Evolutionary conservation across 2,888 invertebrate genomes (phyloP).

Genomic region (Eugnorisma glareosa): DNA sequence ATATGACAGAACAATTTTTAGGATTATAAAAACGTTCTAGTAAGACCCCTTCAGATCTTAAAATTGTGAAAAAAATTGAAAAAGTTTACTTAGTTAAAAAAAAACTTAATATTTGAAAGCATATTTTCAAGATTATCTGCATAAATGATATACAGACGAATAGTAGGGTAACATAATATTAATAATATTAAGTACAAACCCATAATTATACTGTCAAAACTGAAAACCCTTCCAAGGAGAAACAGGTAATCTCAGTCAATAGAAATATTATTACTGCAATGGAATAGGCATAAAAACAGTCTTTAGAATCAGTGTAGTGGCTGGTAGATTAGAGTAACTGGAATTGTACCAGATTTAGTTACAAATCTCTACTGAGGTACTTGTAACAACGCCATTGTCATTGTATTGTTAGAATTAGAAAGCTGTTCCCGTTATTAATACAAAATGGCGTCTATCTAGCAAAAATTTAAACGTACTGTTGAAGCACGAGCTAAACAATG

Average conservation of each 20-base stretch:
- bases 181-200: not conserved
- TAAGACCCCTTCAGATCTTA: not conserved
- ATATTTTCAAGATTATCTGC: not conserved
- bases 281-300: not conserved
- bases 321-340: not conserved
- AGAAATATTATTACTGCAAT: not conserved
- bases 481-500: not conserved
- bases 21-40: not conserved
- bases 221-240: not conserved
- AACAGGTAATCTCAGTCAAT: not conserved
- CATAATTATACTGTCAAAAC: not conserved
- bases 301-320: not conserved
- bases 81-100: not conserved
- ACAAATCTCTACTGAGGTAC: not conserved
- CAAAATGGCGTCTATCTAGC: conserved; percentile 2
- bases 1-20: not conserved
- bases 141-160: not conserved
- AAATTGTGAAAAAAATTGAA: not conserved
- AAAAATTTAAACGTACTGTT: not conserved
- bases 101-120: not conserved
- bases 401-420: conserved; percentile 26
- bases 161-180: too few species aligned
- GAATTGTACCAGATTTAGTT: not conserved
- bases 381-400: conserved; percentile 16
- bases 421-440: conserved; percentile 23